These are phyloP conservation scores for Uria aalge DNA, from an alignment of 2,113 vertebrate genomes.

Conservation along the genomic window DNA sequence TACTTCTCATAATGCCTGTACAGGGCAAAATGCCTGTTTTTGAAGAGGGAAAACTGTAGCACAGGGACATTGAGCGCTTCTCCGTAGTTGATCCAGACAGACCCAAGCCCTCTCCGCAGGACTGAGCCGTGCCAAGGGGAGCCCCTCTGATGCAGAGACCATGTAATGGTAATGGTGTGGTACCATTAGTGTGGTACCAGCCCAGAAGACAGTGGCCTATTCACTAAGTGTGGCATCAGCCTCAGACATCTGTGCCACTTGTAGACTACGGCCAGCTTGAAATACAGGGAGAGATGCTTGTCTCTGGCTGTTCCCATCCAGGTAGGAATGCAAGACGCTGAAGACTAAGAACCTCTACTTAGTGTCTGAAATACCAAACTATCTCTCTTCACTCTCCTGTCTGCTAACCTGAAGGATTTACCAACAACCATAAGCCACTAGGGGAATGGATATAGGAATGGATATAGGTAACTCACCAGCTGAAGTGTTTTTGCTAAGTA, in stretches of 20 bases:
- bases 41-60: neutral
- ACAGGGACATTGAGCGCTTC: neutral
- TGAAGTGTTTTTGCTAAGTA: neutral
- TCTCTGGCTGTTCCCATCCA: neutral
- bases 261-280: neutral
- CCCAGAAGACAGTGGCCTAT: neutral
- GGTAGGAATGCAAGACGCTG: neutral
- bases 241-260: neutral
- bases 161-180: neutral
- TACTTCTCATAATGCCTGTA: neutral
- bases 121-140: neutral
- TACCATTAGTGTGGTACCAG: neutral
- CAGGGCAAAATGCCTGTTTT: neutral
- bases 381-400: neutral
- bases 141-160: neutral
- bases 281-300: neutral
- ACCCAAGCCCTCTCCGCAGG: neutral
- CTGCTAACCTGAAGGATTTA: neutral
- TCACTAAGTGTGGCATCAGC: neutral
- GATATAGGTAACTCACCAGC: neutral
- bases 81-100: neutral
- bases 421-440: neutral
- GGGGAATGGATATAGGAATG: neutral
- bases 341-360: neutral
- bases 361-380: neutral